Conservation (phyloP, 2,113 vertebrate genomes). For the Scartelaos histophorus region DNA sequence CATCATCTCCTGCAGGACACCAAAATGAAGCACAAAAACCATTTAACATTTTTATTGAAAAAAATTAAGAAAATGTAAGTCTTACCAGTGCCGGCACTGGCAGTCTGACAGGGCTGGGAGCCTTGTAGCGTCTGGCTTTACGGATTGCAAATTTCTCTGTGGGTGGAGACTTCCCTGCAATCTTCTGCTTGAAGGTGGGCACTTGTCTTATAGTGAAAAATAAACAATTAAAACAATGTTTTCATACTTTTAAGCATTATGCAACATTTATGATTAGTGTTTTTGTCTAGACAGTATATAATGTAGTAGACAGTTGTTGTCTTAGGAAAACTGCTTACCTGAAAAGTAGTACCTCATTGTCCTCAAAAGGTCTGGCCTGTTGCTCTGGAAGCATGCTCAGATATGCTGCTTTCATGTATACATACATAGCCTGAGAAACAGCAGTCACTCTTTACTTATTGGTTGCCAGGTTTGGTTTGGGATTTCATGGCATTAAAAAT, state of each 20-base stretch:
- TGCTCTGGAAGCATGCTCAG: slow-evolving; percentile 81
- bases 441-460: neutral
- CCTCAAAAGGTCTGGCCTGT: slow-evolving; percentile 78
- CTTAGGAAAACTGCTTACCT: slow-evolving; percentile 60
- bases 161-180: slow-evolving; percentile 83
- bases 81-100: slow-evolving; percentile 81
- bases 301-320: no score
- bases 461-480: neutral
- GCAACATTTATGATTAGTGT: no score
- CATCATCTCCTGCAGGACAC: slow-evolving; percentile 81
- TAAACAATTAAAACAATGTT: neutral
- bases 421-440: slow-evolving; percentile 78
- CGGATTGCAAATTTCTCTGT: slow-evolving; percentile 85
- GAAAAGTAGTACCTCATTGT: slow-evolving; percentile 80
- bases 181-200: slow-evolving; percentile 81
- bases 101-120: slow-evolving; percentile 53
- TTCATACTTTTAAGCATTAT: neutral
- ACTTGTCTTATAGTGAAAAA: slow-evolving; percentile 70
- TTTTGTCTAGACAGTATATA: no score
- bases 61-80: neutral
- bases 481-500: neutral
- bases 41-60: neutral
- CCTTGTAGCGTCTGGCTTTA: slow-evolving; percentile 81
- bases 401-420: slow-evolving; percentile 85
- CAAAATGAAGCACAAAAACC: neutral